These are phyloP conservation scores for Heliconius aoede DNA, from an alignment of 2,888 invertebrate genomes.

Conservation along the genomic window DNA sequence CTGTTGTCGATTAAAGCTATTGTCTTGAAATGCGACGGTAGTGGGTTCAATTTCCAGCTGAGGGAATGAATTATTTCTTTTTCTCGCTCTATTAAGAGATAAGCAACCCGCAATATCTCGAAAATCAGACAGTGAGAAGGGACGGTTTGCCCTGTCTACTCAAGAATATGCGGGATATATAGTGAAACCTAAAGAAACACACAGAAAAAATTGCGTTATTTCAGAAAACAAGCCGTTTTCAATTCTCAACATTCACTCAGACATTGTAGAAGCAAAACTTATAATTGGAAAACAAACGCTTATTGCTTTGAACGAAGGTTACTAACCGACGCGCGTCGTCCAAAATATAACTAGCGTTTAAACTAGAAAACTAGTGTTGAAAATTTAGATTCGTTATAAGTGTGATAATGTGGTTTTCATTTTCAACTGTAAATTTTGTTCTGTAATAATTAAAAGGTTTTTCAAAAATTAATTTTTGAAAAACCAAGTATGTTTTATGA, in stretches of 20 bases:
- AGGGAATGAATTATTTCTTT: no score
- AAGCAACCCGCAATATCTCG: no score
- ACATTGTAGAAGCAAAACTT: not conserved
- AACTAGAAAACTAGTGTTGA: not conserved
- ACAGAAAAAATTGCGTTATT: not conserved
- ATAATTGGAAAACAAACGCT: constrained; percentile 13
- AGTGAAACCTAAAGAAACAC: not conserved
- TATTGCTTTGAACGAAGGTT: constrained; percentile 2
- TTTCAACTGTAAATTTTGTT: not conserved
- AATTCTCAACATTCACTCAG: not conserved
- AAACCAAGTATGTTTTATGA: no score
- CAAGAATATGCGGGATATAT: no score
- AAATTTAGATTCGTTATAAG: not conserved
- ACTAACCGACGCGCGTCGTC: not conserved
- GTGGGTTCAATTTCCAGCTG: no score
- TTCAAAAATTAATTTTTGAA: no score
- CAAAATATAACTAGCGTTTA: not conserved
- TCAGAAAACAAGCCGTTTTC: not conserved
- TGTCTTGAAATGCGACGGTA: no score
- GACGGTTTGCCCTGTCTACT: no score
- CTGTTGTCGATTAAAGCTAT: no score
- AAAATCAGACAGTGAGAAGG: no score
- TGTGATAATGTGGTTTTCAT: not conserved
- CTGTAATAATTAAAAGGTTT: not conserved
- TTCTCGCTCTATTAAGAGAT: no score